Percentiles rank a stretch among this genome's conserved stretches.
Evolutionary conservation across 2,113 vertebrate genomes (phyloP).

Genomic region (Eulacestoma nigropectus): DNA sequence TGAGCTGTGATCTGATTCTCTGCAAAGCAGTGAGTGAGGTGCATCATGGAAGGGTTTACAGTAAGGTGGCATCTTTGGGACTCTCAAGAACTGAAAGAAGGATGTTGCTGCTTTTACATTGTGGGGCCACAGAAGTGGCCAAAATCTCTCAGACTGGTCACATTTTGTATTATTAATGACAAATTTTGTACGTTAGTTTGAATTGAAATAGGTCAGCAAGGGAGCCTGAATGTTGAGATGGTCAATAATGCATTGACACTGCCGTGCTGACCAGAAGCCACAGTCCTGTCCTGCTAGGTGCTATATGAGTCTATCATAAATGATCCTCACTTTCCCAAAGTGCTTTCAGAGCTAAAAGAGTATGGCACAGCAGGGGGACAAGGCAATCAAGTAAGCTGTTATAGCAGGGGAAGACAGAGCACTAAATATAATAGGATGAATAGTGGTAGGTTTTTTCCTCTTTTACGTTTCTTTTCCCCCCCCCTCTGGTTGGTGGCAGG

Average conservation of each 20-base stretch:
- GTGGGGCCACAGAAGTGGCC: neutral
- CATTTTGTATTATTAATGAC: neutral
- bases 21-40: neutral
- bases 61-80: neutral
- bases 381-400: slow-evolving; percentile 13
- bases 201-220: neutral
- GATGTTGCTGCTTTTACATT: too few relatives aligned
- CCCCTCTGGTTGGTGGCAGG: neutral
- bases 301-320: neutral
- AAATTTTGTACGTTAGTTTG: neutral
- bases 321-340: neutral
- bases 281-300: neutral
- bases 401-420: neutral
- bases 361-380: neutral
- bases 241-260: neutral
- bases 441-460: neutral
- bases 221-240: neutral
- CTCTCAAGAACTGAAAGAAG: neutral
- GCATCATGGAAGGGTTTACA: neutral
- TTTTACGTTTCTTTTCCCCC: neutral
- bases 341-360: slow-evolving; percentile 1
- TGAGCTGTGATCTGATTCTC: neutral
- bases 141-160: neutral
- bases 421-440: neutral
- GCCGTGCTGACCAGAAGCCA: neutral